phyloP scores from a whole-genome alignment of 2,888 invertebrate genomes.

The Erebia palarica region DNA sequence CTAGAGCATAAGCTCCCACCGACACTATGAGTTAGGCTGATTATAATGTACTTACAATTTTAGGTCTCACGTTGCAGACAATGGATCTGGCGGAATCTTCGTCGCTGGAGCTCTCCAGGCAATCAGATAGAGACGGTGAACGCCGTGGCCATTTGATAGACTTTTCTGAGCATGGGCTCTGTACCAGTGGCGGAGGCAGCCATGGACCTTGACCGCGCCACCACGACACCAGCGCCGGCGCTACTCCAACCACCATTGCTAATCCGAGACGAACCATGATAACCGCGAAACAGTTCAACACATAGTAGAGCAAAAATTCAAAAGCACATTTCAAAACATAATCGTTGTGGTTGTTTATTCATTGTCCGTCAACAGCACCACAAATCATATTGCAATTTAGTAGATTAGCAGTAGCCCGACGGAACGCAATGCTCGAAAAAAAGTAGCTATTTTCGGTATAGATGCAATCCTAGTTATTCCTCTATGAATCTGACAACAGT shows the following conservation, averaged over 20 bases:
- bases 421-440: not conserved
- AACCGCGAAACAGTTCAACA: constrained; percentile 19
- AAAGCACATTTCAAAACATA: constrained; percentile 2
- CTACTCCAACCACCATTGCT: constrained; percentile 80
- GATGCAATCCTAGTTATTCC: not conserved
- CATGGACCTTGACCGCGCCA: constrained; percentile 68
- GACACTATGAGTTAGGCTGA: not conserved
- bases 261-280: constrained; percentile 74
- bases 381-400: not conserved
- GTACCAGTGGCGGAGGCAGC: constrained; percentile 53
- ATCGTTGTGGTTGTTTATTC: not conserved
- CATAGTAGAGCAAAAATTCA: not conserved
- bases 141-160: constrained; percentile 64
- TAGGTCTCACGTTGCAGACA: constrained; percentile 75
- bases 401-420: not conserved
- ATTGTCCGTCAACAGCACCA: not conserved
- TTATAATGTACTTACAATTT: constrained; percentile 62
- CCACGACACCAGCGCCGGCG: constrained; percentile 78
- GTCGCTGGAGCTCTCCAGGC: constrained; percentile 74
- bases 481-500: not conserved
- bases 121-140: constrained; percentile 77
- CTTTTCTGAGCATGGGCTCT: constrained; percentile 56
- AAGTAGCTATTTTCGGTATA: not conserved
- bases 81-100: constrained; percentile 75
- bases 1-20: not conserved